Percentiles rank a stretch among this genome's conserved stretches.
Conservation (phyloP, 2,888 invertebrate genomes). For the Nycteola revayana region DNA sequence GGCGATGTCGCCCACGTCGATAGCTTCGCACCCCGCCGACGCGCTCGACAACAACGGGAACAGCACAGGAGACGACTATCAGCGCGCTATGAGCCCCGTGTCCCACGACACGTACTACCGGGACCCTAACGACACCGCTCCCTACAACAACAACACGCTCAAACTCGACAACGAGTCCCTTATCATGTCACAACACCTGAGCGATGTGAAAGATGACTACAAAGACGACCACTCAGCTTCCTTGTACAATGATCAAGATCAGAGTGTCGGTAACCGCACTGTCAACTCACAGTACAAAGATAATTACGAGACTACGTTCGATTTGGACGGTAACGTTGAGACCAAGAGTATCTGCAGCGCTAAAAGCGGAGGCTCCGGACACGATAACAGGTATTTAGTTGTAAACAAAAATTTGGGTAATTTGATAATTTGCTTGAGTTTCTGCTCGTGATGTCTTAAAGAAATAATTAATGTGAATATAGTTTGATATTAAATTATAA, state of each 20-base stretch:
- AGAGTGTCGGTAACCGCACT: conserved; percentile 52
- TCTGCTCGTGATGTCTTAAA: too few species aligned
- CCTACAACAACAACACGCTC: conserved; percentile 75
- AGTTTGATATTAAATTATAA: conserved; percentile 16
- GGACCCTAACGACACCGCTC: conserved; percentile 48
- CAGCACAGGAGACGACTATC: conserved; percentile 58
- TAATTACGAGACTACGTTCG: conserved; percentile 93
- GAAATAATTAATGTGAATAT: not conserved
- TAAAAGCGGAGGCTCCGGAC: conserved; percentile 89
- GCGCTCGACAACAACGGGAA: conserved; percentile 57
- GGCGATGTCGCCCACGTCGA: conserved; percentile 71
- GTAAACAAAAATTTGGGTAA: too few species aligned
- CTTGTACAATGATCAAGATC: conserved; percentile 64
- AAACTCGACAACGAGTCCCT: conserved; percentile 76
- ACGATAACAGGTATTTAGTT: conserved; percentile 88
- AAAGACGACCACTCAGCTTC: conserved; percentile 64
- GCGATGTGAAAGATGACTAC: conserved; percentile 69
- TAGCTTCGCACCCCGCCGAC: conserved; percentile 55
- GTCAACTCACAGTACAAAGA: conserved; percentile 82
- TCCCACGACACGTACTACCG: conserved; percentile 84
- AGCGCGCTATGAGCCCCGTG: conserved; percentile 64
- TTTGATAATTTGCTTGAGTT: too few species aligned
- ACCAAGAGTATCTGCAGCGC: conserved; percentile 94
- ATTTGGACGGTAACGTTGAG: conserved; percentile 95
- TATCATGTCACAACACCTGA: conserved; percentile 65